These are phyloP conservation scores for Dipus sagitta DNA, from an alignment of 2,797 vertebrate species.

Conservation along the genomic window DNA sequence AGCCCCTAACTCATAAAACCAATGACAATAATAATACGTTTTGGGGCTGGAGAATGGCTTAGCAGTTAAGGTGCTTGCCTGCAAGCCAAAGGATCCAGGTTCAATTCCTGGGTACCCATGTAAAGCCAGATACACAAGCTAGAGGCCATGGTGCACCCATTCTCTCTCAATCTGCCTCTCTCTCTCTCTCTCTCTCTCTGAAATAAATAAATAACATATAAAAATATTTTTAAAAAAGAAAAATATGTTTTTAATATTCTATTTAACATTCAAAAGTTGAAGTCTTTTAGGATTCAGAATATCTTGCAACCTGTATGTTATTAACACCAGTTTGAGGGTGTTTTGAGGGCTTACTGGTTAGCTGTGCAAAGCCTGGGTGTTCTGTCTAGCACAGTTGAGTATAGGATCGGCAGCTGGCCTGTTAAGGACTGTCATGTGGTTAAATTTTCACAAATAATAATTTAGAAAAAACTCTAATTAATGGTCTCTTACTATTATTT, in stretches of 20 bases:
- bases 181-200: too few relatives aligned
- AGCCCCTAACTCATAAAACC: too few relatives aligned
- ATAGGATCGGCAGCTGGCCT: neutral
- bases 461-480: slow-evolving; percentile 28
- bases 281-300: slow-evolving; percentile 48
- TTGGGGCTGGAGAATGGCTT: too few relatives aligned
- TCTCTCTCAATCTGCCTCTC: too few relatives aligned
- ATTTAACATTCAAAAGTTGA: slow-evolving; percentile 65
- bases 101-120: too few relatives aligned
- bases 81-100: too few relatives aligned
- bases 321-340: neutral
- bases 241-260: slow-evolving; percentile 8
- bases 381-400: neutral
- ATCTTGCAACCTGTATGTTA: neutral
- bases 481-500: slow-evolving; percentile 50
- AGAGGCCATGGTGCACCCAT: too few relatives aligned
- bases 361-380: neutral
- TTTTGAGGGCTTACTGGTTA: neutral
- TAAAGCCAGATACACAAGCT: too few relatives aligned
- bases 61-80: too few relatives aligned
- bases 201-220: too few relatives aligned
- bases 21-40: too few relatives aligned
- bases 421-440: neutral
- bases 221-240: too few relatives aligned
- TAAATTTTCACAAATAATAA: slow-evolving; percentile 50